Conservation (phyloP, 2,888 invertebrate genomes). For the Drosophila merina region DNA sequence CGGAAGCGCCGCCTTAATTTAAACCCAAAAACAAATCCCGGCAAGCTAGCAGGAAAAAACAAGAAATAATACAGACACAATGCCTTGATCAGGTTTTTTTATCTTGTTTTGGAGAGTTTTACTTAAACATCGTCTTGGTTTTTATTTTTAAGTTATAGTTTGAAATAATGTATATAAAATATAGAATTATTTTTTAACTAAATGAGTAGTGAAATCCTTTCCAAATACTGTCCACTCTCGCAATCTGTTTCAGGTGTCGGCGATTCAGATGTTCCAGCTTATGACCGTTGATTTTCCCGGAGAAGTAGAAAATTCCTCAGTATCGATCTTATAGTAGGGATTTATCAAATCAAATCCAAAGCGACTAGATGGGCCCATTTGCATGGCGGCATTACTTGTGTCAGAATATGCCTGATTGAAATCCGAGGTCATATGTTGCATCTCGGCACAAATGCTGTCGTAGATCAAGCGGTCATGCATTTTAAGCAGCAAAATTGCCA, state of each 20-base stretch:
- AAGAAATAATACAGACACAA: neutral
- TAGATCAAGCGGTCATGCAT: slow-evolving; percentile 49
- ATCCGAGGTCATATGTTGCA: slow-evolving; percentile 42
- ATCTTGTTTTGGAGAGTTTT: too few species aligned
- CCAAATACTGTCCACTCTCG: neutral
- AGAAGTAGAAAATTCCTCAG: neutral
- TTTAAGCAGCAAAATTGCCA: slow-evolving; percentile 48
- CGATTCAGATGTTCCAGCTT: neutral
- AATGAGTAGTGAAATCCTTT: neutral
- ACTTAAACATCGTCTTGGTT: too few species aligned
- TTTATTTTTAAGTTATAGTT: too few species aligned
- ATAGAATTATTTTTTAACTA: neutral
- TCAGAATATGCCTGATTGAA: slow-evolving; percentile 39
- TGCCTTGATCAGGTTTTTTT: too few species aligned
- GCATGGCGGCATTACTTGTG: slow-evolving; percentile 33
- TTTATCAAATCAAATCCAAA: slow-evolving; percentile 48
- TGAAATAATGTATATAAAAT: neutral
- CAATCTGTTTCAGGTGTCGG: neutral
- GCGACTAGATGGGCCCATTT: slow-evolving; percentile 56
- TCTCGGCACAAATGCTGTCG: slow-evolving; percentile 34
- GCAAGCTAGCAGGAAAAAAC: neutral
- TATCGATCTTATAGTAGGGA: slow-evolving; percentile 12
- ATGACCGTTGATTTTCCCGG: slow-evolving; percentile 12
- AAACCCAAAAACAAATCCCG: neutral
- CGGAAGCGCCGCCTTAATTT: neutral